These are phyloP conservation scores for Actenoides lindsayi DNA, from an alignment of 2,113 vertebrate genomes.

Conservation along the genomic window DNA sequence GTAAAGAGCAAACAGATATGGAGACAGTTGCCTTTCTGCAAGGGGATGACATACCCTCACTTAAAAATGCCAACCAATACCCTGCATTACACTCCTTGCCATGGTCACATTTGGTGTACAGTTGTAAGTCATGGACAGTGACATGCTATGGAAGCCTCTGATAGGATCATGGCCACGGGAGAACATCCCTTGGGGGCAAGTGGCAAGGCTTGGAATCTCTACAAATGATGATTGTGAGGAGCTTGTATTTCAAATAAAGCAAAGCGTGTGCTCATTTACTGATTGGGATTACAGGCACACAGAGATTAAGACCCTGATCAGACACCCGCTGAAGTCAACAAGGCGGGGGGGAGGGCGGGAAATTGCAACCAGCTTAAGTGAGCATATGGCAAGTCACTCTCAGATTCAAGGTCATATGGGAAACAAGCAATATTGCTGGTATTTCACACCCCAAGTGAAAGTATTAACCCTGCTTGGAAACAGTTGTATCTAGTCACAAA, in stretches of 20 bases:
- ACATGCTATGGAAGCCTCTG: not conserved
- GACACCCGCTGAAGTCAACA: not conserved
- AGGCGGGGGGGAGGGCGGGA: not conserved
- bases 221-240: not conserved
- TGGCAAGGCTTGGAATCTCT: not conserved
- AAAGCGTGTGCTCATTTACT: not conserved
- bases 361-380: not conserved
- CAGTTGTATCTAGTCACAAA: not conserved
- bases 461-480: slow-evolving; percentile 22
- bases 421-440: not conserved
- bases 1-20: not conserved
- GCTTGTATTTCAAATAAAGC: not conserved
- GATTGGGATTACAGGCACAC: not conserved
- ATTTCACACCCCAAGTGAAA: slow-evolving; percentile 50
- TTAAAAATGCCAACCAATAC: not conserved
- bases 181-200: not conserved
- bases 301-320: not conserved
- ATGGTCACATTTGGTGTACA: not conserved
- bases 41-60: not conserved
- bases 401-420: slow-evolving; percentile 31
- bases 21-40: not conserved
- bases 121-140: not conserved
- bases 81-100: not conserved
- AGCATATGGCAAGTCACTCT: slow-evolving; percentile 42
- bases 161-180: not conserved